A percentile compares a stretch with the other conserved stretches of the same genome.
phyloP scores from a whole-genome alignment of 2,888 invertebrate genomes.

The Leucophora obtusa region DNA sequence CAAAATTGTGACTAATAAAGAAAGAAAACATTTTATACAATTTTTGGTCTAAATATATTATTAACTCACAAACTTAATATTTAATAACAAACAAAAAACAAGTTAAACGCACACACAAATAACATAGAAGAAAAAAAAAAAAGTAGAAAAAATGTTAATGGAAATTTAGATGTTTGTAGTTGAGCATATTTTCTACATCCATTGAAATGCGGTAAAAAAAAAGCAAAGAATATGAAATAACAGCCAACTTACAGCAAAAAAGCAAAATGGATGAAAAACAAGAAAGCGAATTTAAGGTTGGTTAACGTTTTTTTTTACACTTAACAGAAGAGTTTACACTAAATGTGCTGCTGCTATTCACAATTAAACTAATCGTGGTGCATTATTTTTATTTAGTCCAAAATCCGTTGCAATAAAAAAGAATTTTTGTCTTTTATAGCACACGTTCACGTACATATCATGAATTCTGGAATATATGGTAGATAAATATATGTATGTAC shows the following conservation, averaged over 20 bases:
- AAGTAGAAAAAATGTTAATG: constrained; percentile 15
- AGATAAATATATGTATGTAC: not conserved
- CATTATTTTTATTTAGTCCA: not conserved
- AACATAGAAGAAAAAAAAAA: constrained; percentile 6
- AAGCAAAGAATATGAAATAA: not conserved
- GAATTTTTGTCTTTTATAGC: not conserved
- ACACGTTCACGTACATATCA: not conserved
- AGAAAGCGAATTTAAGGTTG: not conserved
- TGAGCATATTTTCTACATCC: constrained; percentile 4
- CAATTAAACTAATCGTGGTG: not conserved
- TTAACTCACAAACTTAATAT: constrained; percentile 43
- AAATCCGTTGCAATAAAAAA: not conserved
- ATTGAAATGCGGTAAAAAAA: constrained; percentile 7
- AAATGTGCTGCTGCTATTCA: not conserved
- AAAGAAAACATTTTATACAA: not conserved
- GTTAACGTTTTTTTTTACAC: not conserved
- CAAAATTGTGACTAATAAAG: constrained; percentile 35
- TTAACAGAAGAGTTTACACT: not conserved
- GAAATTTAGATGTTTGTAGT: constrained; percentile 1
- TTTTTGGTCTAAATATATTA: constrained; percentile 38
- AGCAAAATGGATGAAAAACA: not conserved
- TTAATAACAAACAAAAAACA: constrained; percentile 23
- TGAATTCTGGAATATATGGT: not conserved
- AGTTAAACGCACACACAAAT: constrained; percentile 7
- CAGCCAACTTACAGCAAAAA: too few relatives aligned